Evolutionary conservation across 2,797 vertebrate genomes (phyloP), one percentile per base, ranked within the genome.

Genomic region (Gymnoscopelus microlampas): DNA sequence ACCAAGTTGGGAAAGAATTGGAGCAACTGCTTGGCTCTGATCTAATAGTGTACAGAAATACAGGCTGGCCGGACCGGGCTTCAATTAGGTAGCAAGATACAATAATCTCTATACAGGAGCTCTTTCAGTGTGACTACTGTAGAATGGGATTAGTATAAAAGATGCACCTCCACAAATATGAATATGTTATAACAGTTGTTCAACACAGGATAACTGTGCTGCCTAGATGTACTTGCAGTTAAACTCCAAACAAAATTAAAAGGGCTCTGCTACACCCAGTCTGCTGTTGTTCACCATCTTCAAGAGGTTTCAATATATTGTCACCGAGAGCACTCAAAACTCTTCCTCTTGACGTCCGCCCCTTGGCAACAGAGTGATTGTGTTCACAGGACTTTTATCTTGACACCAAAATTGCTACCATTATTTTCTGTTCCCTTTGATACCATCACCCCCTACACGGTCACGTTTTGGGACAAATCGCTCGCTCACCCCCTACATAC

Each of bases 91-190:
- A 19, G 19, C 19, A 19, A 19, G 19, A 19, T 19, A 1, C 19
- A 19, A 19, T 29, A 29, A 29, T 29, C 26, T 29, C 26, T 29
- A 29, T 3, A 29, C 26, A 29, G 26, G 26, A 29, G 3, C 26
- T 29, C 26, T 29, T 29, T 29, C 26, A 29, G 26, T 29, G 26
- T 29, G 26, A 29, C 26, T 29, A 29, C 2, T 19, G 3, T 29
- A 29, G 26, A 29, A 29, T 29, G 26, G 26, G 26, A 29, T 29
- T 29, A 29, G 26, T 44, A 44, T 44, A 44, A 57, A 19, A 48
- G 66, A 62, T 66, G 19, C 70, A 3, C 3, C 61, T 80, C 73
- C 63, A 35, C 29, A 66, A 68, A 77, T 48, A 10, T 26, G 63
- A 66, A 15, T 57, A 23, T 11, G 15, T 29, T 65, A 56, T 59